Evolutionary conservation across 2,113 vertebrate species (phyloP).

Genomic region (Tringa solitaria): DNA sequence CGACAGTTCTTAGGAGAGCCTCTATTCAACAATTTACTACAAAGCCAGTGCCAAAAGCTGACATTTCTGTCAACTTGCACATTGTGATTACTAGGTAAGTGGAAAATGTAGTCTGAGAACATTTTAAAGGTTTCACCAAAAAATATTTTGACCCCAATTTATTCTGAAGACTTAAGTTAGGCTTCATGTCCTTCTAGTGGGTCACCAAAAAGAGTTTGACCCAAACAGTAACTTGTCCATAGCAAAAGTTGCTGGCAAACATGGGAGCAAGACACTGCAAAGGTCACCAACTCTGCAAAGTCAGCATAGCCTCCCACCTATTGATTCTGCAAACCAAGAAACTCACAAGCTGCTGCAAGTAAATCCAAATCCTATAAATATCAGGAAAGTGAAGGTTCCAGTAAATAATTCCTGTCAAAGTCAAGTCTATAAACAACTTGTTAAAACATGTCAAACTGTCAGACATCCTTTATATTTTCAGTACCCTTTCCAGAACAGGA

Average conservation of each 20-base stretch:
- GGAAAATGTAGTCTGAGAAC: not conserved
- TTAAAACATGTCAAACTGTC: constrained; percentile 21
- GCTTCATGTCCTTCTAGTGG: not conserved
- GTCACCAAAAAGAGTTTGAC: not conserved
- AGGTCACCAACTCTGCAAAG: not conserved
- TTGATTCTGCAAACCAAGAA: constrained; percentile 13
- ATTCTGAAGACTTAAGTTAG: not conserved
- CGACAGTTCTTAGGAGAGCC: not conserved
- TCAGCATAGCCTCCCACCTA: constrained; percentile 6
- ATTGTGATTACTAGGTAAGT: not conserved
- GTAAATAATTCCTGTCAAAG: constrained; percentile 26
- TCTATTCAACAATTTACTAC: not conserved
- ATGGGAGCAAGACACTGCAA: not conserved
- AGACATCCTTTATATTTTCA: constrained; percentile 4
- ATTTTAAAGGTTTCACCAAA: not conserved
- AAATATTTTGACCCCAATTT: not conserved
- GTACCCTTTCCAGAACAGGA: not conserved
- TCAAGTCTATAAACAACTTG: constrained; percentile 14
- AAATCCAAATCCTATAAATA: constrained; percentile 38
- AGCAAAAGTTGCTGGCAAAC: not conserved
- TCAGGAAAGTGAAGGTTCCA: not conserved
- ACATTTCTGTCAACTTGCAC: not conserved
- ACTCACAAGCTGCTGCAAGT: not conserved
- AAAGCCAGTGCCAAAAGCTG: not conserved
- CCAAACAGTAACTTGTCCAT: not conserved